Percentiles rank a stretch among this genome's conserved stretches.
These are phyloP conservation scores for Brassicogethes aeneus DNA, from an alignment of 2,888 invertebrate species.

Conservation along the genomic window DNA sequence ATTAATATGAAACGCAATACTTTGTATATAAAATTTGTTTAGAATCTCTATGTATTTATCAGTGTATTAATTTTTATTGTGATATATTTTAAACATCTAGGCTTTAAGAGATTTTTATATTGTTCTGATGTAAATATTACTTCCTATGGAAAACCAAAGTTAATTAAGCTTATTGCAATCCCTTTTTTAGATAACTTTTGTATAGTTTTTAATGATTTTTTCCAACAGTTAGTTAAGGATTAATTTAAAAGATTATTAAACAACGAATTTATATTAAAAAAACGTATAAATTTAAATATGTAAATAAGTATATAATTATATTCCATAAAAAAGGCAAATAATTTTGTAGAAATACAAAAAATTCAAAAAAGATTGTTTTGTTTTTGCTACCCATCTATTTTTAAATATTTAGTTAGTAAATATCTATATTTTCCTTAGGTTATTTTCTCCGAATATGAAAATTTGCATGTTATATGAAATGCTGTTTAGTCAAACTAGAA, in stretches of 20 bases:
- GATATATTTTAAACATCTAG: conserved; percentile 8
- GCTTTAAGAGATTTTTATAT: conserved; percentile 6
- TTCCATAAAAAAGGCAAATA: conserved; percentile 22
- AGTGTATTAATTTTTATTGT: conserved; percentile 5
- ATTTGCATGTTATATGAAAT: too few relatives aligned
- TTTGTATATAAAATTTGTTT: too few relatives aligned
- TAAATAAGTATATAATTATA: conserved; percentile 17
- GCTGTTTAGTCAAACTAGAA: too few relatives aligned
- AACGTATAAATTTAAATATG: conserved; percentile 11
- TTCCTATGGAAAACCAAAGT: conserved; percentile 13
- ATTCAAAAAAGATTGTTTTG: conserved; percentile 13
- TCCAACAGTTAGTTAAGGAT: too few relatives aligned
- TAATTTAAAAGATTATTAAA: not conserved
- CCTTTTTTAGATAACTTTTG: not conserved
- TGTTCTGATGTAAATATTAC: conserved; percentile 5
- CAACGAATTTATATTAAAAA: conserved; percentile 8
- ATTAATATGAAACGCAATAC: too few relatives aligned
- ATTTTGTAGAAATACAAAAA: conserved; percentile 27
- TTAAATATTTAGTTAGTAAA: too few relatives aligned
- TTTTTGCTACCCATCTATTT: too few relatives aligned
- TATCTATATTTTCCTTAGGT: too few relatives aligned
- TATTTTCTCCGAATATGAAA: too few relatives aligned
- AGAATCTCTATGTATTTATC: not conserved
- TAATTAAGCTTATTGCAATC: conserved; percentile 7
- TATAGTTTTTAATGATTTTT: not conserved